Base-by-base conservation (phyloP, 2,797 vertebrate species). In the Cirrhinus molitorella region DNA sequence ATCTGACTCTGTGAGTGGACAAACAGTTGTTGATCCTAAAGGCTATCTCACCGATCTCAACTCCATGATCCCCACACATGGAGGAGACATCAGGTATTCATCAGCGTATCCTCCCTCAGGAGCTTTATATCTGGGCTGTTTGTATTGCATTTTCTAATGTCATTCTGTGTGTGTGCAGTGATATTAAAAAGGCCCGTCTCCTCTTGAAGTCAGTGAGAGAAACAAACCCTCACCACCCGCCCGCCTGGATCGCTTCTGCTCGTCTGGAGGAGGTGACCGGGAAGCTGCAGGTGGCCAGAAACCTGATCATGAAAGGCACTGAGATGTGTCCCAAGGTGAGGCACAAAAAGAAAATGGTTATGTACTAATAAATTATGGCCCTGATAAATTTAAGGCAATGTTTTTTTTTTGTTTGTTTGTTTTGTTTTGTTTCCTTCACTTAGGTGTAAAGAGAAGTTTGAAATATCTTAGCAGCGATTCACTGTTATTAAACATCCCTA, bases 271-370 rank as follows among this genome's bases (percentile, higher is more conserved):
- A 99, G 88, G 98, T 99, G 88, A 99, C 98, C 0, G 98, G 98
- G 43, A 99, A 99, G 83, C 94, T 99, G 71, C 98, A 99, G 85
- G 97, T 99, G 61, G 98, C 98, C 84, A 95, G 98, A 31, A 99
- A 99, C 89, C 95, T 99, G 81, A 99, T 99, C 86, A 99, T 99
- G 98, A 99, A 99, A 91, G 98, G 98, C 85, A 99, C 98, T 0
- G 98, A 99, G 90, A 99, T 99, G 98, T 99, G 98, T 90, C 97
- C 96, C 2, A 99, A 99, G 97, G 98, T 99, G 86, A 93, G 94
- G 3, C 28, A 9, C n/a, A 53, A 61, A 45, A 28, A 5, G 13
- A 23, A 53, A 74, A 37, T 9, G 1, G 31, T 66, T 5, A 43
- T 43, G 40, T 57, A 21, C 1, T 34, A 11, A 5, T n/a, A 73